Base-by-base conservation (phyloP, 2,888 invertebrate genomes). In the Lathronympha strigana region DNA sequence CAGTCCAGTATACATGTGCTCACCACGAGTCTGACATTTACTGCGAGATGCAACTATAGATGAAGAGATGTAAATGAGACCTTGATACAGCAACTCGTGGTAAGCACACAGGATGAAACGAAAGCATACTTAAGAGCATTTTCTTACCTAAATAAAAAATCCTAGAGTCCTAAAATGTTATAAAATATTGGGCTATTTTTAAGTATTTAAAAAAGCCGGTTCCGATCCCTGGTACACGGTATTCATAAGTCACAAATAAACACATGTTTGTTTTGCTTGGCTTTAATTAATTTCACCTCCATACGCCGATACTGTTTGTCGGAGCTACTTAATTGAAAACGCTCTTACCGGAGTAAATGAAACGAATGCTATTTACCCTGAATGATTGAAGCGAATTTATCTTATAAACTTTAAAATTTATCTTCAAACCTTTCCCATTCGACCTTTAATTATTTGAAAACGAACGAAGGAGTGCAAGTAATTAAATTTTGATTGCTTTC, bases 281-380 rank as follows among this genome's bases (percentile, higher is more conserved):
- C 86, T 88, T 91, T 90, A 91, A 91, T 91, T 91, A 90, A 92
- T 92, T 89, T 90, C 88, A 92, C 90, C 90, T 90, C 90, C 90
- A 91, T 91, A 92, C 88, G 85, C 87, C 89, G 89, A 90, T 91
- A 92, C 89, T 88, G 90, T 88, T 90, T 88, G 89, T 84, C 84
- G 86, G 87, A 85, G 84, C 78, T 86, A 86, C 89, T 88, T 92
- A 91, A 92, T 92, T 91, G 90, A 88, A 92, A 92, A 88, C 88
- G 86, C 88, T 90, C 89, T 88, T 87, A 85, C 84, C 82, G 86
- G 80, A 83, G 88, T 88, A 90, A 90, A 90, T 89, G 87, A 89
- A 89, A 90, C 83, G 87, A 86, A 90, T 89, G 88, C 90, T 88
- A 90, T 91, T 91, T 90, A 88, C 89, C 83, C 80, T 84, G 83